Evolutionary conservation across 35 echinoderm and acorn worm species (phyloP).

Genomic region (Ptychodera flava): DNA sequence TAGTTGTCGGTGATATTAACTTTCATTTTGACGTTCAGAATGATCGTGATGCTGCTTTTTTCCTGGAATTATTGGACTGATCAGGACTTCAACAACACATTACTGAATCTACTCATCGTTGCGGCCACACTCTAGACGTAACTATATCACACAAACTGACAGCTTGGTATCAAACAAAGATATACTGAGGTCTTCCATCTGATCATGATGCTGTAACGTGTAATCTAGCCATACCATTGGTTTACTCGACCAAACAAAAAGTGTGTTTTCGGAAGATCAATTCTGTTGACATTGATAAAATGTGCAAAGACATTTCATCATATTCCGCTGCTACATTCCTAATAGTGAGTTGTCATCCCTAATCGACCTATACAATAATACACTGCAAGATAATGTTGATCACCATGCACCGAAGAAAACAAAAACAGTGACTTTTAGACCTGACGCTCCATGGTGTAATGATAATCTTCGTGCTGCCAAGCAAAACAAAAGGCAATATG

Average conservation of each 20-base stretch:
- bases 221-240: too few relatives aligned
- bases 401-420: slow-evolving; percentile 11
- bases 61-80: not conserved
- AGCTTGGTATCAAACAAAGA: not conserved
- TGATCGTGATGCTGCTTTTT: not conserved
- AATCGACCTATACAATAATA: slow-evolving; percentile 4
- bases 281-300: too few relatives aligned
- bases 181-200: not conserved
- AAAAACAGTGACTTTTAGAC: slow-evolving; percentile 15
- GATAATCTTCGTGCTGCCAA: slow-evolving; percentile 17
- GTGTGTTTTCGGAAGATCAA: too few relatives aligned
- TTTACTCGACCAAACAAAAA: too few relatives aligned
- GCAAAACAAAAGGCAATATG: slow-evolving; percentile 11
- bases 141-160: not conserved
- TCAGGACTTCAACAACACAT: slow-evolving; percentile 35
- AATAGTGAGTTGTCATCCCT: slow-evolving; percentile 9
- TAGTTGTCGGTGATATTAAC: slow-evolving; percentile 24
- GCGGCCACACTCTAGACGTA: too few relatives aligned
- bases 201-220: slow-evolving; percentile 6
- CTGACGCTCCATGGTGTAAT: slow-evolving; percentile 25
- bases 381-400: not conserved
- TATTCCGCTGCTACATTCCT: not conserved
- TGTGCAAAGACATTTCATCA: slow-evolving; percentile 24
- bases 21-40: slow-evolving; percentile 21
- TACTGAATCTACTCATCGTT: slow-evolving; percentile 10